phyloP scores from a whole-genome alignment of 2,888 invertebrate genomes.

The Blastobasis adustella region DNA sequence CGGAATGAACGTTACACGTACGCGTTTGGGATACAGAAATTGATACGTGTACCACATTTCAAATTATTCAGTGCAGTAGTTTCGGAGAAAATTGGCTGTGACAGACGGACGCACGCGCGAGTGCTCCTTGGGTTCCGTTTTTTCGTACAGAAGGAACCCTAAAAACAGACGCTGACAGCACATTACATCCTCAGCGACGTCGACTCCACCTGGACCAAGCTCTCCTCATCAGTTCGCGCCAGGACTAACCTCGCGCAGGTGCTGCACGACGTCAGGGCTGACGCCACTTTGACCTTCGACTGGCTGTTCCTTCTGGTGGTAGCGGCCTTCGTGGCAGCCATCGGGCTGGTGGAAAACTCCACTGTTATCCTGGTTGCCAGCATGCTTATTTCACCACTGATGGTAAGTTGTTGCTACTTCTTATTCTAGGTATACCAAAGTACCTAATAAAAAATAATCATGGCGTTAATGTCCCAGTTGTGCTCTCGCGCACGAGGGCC shows the following conservation, averaged over 20 bases:
- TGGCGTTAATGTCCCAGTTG: too few relatives aligned
- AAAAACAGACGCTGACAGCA: too few relatives aligned
- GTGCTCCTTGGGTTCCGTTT: too few relatives aligned
- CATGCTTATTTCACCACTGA: conserved; percentile 87
- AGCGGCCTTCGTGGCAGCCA: conserved; percentile 83
- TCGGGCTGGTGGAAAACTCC: conserved; percentile 84
- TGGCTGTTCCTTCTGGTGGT: conserved; percentile 81
- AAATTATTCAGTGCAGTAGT: too few relatives aligned
- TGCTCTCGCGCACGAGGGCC: too few relatives aligned
- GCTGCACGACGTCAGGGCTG: conserved; percentile 78
- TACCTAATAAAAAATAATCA: too few relatives aligned
- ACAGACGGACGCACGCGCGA: too few relatives aligned
- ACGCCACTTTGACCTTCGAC: conserved; percentile 84
- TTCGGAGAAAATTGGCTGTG: too few relatives aligned
- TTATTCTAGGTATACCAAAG: neutral
- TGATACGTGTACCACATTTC: too few relatives aligned
- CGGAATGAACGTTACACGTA: too few relatives aligned
- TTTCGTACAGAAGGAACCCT: too few relatives aligned
- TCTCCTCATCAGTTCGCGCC: conserved; percentile 79
- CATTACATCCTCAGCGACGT: conserved; percentile 12
- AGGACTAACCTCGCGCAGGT: conserved; percentile 83
- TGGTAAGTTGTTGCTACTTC: conserved; percentile 63
- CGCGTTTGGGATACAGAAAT: too few relatives aligned
- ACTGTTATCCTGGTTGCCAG: conserved; percentile 84
- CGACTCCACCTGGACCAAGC: conserved; percentile 72